phyloP scores from a whole-genome alignment of 2,797 vertebrate species.

The Champsocephalus gunnari region DNA sequence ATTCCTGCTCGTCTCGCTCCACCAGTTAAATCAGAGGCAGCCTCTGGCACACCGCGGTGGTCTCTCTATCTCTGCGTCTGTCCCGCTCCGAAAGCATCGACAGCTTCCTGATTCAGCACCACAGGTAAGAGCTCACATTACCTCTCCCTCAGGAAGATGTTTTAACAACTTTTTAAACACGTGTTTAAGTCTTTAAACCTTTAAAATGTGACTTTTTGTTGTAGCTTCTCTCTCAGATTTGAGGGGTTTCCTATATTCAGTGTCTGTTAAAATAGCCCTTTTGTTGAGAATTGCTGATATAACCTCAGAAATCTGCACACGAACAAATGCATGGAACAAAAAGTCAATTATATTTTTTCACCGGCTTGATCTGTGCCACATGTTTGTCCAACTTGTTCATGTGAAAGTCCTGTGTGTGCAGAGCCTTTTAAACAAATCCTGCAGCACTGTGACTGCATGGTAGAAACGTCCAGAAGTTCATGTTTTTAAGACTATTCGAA shows the following conservation, averaged over 20 bases:
- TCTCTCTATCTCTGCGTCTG: slow-evolving; percentile 58
- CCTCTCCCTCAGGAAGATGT: slow-evolving; percentile 13
- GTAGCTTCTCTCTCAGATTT: not conserved
- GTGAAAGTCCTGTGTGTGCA: slow-evolving; percentile 47
- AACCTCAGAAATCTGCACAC: not conserved
- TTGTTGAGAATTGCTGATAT: not conserved
- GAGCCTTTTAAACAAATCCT: slow-evolving; percentile 21
- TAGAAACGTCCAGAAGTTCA: slow-evolving; percentile 5
- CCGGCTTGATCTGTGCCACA: slow-evolving; percentile 33
- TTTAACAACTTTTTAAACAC: slow-evolving; percentile 23
- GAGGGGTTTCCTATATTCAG: not conserved
- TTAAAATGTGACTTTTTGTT: not conserved
- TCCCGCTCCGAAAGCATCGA: slow-evolving; percentile 61
- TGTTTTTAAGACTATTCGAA: not conserved
- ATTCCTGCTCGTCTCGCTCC: slow-evolving; percentile 77
- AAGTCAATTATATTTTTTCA: not conserved
- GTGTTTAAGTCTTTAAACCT: not conserved
- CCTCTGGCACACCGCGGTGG: slow-evolving; percentile 68
- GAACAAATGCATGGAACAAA: not conserved
- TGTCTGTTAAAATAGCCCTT: not conserved
- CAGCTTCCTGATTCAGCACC: slow-evolving; percentile 52
- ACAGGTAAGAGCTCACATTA: slow-evolving; percentile 71
- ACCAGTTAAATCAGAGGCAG: slow-evolving; percentile 78
- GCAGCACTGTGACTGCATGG: not conserved
- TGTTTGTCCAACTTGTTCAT: slow-evolving; percentile 58